Conservation (phyloP, 2,888 invertebrate species). For the Ctenicera cuprea region DNA sequence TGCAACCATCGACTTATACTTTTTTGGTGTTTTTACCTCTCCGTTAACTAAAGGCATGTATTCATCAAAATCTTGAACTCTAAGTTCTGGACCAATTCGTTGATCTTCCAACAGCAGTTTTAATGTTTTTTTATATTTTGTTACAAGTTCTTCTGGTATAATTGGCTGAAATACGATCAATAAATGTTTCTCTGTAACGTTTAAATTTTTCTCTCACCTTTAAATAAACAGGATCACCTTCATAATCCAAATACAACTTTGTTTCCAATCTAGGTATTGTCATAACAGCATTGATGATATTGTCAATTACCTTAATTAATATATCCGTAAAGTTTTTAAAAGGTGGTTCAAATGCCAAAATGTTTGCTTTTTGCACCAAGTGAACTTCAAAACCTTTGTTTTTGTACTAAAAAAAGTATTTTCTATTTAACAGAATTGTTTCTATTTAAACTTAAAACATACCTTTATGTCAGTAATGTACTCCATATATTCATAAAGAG, state of each 20-base stretch:
- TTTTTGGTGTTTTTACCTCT: constrained; percentile 69
- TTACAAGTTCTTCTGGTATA: constrained; percentile 82
- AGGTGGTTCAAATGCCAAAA: constrained; percentile 83
- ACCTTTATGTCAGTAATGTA: constrained; percentile 87
- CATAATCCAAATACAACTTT: constrained; percentile 82
- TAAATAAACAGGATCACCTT: constrained; percentile 64
- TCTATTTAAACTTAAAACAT: constrained; percentile 59
- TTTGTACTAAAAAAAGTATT: constrained; percentile 73
- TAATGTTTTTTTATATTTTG: constrained; percentile 78
- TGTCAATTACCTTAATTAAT: constrained; percentile 82
- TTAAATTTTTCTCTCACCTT: constrained; percentile 60
- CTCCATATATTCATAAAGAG: constrained; percentile 85
- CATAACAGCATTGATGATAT: constrained; percentile 83
- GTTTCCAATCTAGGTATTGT: constrained; percentile 87
- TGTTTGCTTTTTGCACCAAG: constrained; percentile 76
- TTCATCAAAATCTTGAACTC: constrained; percentile 87
- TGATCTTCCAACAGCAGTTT: constrained; percentile 81
- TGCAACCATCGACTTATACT: neutral
- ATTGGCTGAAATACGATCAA: constrained; percentile 77
- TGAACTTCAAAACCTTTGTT: constrained; percentile 83
- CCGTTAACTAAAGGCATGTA: constrained; percentile 86
- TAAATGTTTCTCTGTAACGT: neutral
- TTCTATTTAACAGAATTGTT: constrained; percentile 25
- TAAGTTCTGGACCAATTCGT: constrained; percentile 82
- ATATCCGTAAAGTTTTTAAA: constrained; percentile 85